A percentile compares a stretch with the other conserved stretches of the same genome.
Evolutionary conservation across 2,797 vertebrate species (phyloP).

Genomic region (Sciaenops ocellatus): DNA sequence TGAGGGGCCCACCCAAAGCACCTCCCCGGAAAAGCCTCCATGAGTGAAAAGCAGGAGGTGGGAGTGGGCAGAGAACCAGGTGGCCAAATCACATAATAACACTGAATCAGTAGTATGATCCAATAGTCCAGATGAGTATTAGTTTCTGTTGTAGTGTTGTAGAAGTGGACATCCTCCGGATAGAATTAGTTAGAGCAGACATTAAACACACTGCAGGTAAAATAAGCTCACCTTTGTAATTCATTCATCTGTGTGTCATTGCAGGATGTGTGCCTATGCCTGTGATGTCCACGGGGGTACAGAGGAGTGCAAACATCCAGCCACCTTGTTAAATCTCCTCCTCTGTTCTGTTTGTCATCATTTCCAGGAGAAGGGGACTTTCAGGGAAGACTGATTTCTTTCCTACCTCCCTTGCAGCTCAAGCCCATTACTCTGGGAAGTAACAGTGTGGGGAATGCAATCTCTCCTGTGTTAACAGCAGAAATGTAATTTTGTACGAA

Average conservation of each 20-base stretch:
- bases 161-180: background rate
- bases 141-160: background rate
- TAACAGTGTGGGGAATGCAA: constrained; percentile 45
- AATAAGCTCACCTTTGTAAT: constrained; percentile 18
- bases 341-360: constrained; percentile 62
- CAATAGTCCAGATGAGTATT: constrained; percentile 2
- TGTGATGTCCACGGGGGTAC: constrained; percentile 29
- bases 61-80: constrained; percentile 61
- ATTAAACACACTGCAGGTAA: constrained; percentile 16
- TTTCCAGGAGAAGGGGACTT: constrained; percentile 41
- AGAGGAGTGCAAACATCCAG: constrained; percentile 41
- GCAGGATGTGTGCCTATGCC: constrained; percentile 9
- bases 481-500: constrained; percentile 63
- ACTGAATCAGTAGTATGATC: constrained; percentile 1
- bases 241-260: constrained; percentile 23
- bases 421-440: constrained; percentile 58
- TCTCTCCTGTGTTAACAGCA: constrained; percentile 48
- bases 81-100: constrained; percentile 34
- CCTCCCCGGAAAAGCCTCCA: constrained; percentile 73
- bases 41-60: constrained; percentile 55
- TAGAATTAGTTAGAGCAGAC: background rate
- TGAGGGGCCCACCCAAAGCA: constrained; percentile 78
- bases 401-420: constrained; percentile 32
- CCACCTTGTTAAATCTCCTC: constrained; percentile 39
- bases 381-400: constrained; percentile 22